Evolutionary conservation across 2,113 vertebrate genomes (phyloP), one percentile per base, ranked within the genome.

Genomic region (Fregata magnificens): DNA sequence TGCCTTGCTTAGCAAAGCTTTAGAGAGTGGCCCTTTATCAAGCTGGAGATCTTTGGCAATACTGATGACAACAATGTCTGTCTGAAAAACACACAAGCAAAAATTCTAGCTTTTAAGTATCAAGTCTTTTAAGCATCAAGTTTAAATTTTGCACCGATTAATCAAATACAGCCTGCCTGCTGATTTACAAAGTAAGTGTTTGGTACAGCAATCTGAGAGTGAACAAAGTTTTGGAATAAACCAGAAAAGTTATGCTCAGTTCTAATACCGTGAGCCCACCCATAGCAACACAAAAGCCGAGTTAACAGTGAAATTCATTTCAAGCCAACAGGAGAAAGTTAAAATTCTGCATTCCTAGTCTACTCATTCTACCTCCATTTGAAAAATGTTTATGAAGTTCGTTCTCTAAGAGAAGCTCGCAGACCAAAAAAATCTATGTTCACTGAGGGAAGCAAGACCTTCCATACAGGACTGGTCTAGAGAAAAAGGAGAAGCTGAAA

Each of bases 41-140:
- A 99, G 98, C 3, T 11, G 10, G 53, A 99, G 98, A 80, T 99
- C 95, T 36, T 3, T 14, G 58, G 88, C 20, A 47, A 99, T 70
- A 5, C 98, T 98, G 95, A 98, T 98, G 56, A 99, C 99, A 11
- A 98, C 82, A 32, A 98, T 67, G 2, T 98, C 98, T 1, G 98
- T 98, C 99, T 99, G 94, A 72, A 97, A 97, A 69, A 82, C n/a
- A 91, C 14, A 8, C 36, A 74, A 69, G 20, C 25, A 61, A 81
- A 65, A 89, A 7, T 44, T 45, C 52, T 38, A 59, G n/a, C 16
- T 90, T 80, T 26, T 76, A 61, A 88, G 44, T 47, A 55, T 44
- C 38, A 59, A 45, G 13, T 45, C 10, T 69, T 62, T 50, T 36
- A 52, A 62, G 34, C 34, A 50, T 18, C 18, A 58, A 32, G 34